Conservation (phyloP, 2,113 vertebrate species). For the Aix galericulata region DNA sequence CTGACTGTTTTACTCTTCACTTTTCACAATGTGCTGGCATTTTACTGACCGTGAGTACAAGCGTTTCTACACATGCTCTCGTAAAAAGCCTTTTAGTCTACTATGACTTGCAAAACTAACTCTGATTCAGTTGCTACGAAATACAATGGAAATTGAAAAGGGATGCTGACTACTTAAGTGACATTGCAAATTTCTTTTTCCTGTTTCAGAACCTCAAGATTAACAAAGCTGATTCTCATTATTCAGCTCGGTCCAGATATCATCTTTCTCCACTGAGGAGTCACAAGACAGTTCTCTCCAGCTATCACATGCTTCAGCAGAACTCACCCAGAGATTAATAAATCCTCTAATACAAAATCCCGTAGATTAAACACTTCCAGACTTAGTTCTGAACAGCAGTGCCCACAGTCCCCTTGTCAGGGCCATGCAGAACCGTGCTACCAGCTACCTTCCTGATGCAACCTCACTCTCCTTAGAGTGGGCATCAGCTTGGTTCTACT, state of each 20-base stretch:
- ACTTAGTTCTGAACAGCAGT: background rate
- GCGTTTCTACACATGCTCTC: background rate
- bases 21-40: background rate
- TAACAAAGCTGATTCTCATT: background rate
- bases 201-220: background rate
- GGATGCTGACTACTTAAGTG: constrained; percentile 17
- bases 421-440: background rate
- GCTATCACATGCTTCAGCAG: background rate
- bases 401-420: background rate
- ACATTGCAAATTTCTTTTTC: background rate
- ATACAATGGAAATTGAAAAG: background rate
- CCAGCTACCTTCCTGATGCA: background rate
- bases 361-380: background rate
- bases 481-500: background rate
- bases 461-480: background rate
- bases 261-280: background rate
- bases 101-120: constrained; percentile 47
- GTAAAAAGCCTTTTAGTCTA: background rate
- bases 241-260: background rate
- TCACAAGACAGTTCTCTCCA: background rate
- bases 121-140: background rate
- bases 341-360: background rate
- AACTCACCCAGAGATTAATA: constrained; percentile 9
- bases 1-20: background rate
- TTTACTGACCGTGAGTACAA: background rate